phyloP scores from a whole-genome alignment of 1,140 invertebrate species.

The Bradynema listronoti region DNA sequence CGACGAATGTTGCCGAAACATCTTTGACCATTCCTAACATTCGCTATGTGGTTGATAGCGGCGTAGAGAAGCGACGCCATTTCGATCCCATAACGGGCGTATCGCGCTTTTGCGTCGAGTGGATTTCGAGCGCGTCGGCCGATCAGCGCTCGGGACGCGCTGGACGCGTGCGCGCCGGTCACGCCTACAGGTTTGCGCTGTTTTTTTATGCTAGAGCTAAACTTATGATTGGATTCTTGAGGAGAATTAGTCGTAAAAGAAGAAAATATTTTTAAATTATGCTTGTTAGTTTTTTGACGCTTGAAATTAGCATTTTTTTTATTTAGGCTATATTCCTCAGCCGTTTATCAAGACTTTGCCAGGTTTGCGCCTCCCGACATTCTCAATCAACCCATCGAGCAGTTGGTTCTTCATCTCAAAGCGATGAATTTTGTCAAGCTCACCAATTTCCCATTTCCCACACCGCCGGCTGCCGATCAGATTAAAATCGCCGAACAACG shows the following conservation, averaged over 20 bases:
- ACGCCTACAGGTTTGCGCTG: conserved; percentile 44
- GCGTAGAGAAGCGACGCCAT: conserved; percentile 68
- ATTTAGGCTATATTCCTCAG: conserved; percentile 80
- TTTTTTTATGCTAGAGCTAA: conserved; percentile 3
- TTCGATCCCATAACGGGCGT: conserved; percentile 76
- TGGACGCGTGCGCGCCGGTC: conserved; percentile 60
- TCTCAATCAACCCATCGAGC: conserved; percentile 79
- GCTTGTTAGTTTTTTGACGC: neutral
- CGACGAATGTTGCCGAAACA: conserved; percentile 96
- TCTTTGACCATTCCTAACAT: conserved; percentile 92
- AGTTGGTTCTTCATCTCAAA: conserved; percentile 88
- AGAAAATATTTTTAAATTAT: neutral
- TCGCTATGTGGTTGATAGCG: conserved; percentile 81
- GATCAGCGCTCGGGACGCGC: conserved; percentile 86
- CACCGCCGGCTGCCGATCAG: conserved; percentile 73
- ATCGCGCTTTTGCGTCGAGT: conserved; percentile 77
- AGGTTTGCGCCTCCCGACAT: conserved; percentile 80
- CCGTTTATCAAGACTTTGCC: conserved; percentile 83
- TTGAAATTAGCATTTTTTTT: conserved; percentile 44
- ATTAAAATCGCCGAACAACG: conserved; percentile 70
- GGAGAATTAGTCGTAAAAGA: neutral
- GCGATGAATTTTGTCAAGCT: conserved; percentile 87
- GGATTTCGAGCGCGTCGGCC: conserved; percentile 85
- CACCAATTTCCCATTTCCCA: conserved; percentile 90
- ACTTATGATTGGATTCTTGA: neutral